These are phyloP conservation scores for Brachionus sp. DNA, from an alignment of 1,140 invertebrate species.

Conservation along the genomic window DNA sequence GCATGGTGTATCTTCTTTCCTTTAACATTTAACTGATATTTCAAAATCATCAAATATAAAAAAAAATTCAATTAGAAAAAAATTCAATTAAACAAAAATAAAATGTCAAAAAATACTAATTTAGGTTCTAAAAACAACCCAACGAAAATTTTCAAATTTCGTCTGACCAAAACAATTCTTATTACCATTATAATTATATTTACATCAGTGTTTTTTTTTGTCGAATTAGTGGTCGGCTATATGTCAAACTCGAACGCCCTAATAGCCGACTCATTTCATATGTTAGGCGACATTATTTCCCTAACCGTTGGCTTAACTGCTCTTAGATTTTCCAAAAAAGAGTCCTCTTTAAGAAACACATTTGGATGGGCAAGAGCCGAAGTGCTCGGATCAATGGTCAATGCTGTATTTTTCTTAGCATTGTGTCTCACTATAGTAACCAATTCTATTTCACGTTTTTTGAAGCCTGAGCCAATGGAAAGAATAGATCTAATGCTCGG, in stretches of 20 bases:
- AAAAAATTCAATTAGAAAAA: too few species aligned
- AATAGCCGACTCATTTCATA: slow-evolving; percentile 64
- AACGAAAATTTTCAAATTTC: too few species aligned
- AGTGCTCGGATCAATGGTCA: slow-evolving; percentile 63
- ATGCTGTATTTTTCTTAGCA: slow-evolving; percentile 64
- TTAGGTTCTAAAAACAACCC: too few species aligned
- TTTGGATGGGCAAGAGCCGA: slow-evolving; percentile 65
- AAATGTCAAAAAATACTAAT: too few species aligned
- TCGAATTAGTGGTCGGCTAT: slow-evolving; percentile 63
- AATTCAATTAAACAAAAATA: too few species aligned
- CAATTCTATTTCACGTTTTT: slow-evolving; percentile 59
- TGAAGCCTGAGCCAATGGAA: slow-evolving; percentile 45
- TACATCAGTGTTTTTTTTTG: slow-evolving; percentile 58
- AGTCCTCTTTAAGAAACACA: slow-evolving; percentile 59
- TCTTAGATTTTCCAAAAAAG: slow-evolving; percentile 51
- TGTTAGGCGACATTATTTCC: slow-evolving; percentile 64
- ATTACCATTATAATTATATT: not conserved
- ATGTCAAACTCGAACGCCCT: slow-evolving; percentile 64
- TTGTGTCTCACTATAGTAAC: slow-evolving; percentile 64
- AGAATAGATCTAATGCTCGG: slow-evolving; percentile 16
- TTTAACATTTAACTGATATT: too few species aligned
- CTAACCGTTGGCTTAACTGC: slow-evolving; percentile 61
- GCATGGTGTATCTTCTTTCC: too few species aligned
- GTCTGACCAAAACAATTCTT: not conserved
- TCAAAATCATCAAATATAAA: too few species aligned